These are phyloP conservation scores for Acanthurus leucopareius DNA, from an alignment of 2,797 vertebrate species.

Conservation along the genomic window DNA sequence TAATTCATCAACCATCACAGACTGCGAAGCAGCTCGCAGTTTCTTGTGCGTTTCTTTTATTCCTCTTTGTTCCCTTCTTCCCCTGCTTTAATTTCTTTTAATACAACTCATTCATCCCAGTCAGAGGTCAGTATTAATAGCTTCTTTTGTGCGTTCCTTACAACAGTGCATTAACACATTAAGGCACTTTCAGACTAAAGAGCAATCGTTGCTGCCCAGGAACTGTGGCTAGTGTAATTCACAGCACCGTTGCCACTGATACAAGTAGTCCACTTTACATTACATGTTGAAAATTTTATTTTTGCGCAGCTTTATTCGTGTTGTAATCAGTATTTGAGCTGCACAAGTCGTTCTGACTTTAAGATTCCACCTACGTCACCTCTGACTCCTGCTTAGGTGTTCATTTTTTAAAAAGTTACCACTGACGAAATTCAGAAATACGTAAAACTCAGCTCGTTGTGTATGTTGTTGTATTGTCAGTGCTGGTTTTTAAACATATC, in stretches of 20 bases:
- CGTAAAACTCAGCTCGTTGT: background rate
- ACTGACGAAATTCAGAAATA: background rate
- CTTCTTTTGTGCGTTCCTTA: constrained; percentile 48
- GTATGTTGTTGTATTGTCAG: background rate
- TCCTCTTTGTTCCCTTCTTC: constrained; percentile 27
- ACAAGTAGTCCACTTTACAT: constrained; percentile 1
- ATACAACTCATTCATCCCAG: constrained; percentile 50
- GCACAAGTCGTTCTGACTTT: background rate
- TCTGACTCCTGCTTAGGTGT: background rate
- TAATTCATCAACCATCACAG: constrained; percentile 56
- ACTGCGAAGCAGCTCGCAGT: constrained; percentile 45
- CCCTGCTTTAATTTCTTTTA: constrained; percentile 42
- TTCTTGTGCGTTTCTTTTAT: constrained; percentile 43
- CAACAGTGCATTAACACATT: constrained; percentile 51
- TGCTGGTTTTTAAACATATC: background rate
- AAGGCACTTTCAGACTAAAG: constrained; percentile 28
- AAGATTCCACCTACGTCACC: background rate
- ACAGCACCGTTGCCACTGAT: constrained; percentile 5
- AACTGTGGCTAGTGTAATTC: constrained; percentile 16
- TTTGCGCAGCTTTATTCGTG: constrained; percentile 11
- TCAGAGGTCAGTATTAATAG: constrained; percentile 66
- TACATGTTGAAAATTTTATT: background rate
- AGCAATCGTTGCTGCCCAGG: constrained; percentile 23
- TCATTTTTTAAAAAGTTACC: background rate
- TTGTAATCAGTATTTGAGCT: constrained; percentile 26